phyloP scores from a whole-genome alignment of 2,797 vertebrate species.

The Borostomias antarcticus region DNA sequence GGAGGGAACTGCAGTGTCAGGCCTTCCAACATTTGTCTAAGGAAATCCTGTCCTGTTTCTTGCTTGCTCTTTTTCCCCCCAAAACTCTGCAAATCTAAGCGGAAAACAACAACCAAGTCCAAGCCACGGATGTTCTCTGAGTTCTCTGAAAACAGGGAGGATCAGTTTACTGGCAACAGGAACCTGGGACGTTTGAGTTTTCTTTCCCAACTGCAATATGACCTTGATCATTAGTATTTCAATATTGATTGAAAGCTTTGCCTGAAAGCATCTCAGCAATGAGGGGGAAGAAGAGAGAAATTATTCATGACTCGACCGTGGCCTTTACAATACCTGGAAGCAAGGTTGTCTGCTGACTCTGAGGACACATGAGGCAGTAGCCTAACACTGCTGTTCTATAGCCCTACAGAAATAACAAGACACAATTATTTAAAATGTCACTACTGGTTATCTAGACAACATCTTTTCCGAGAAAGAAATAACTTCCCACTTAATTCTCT shows the following conservation, averaged over 20 bases:
- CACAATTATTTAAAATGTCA: background rate
- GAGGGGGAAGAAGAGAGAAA: conserved; percentile 41
- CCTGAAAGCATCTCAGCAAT: conserved; percentile 43
- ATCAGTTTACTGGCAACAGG: conserved; percentile 40
- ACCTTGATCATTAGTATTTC: conserved; percentile 51
- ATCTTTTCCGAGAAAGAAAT: background rate
- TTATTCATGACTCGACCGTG: conserved; percentile 41
- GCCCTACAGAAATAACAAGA: background rate
- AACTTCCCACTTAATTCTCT: conserved; percentile 4
- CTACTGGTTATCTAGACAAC: background rate
- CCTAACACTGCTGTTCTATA: too few relatives aligned
- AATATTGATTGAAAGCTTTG: conserved; percentile 56
- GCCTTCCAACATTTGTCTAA: conserved; percentile 38
- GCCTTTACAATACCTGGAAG: background rate
- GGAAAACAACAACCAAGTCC: conserved; percentile 34
- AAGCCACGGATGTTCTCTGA: background rate
- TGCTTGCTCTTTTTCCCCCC: conserved; percentile 9
- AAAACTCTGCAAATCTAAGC: conserved; percentile 48
- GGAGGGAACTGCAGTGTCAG: conserved; percentile 31
- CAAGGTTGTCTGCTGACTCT: background rate
- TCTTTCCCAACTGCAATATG: conserved; percentile 20
- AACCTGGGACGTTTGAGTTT: conserved; percentile 7
- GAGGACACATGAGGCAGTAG: background rate
- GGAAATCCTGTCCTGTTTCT: conserved; percentile 47
- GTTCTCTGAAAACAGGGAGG: background rate